Conservation (phyloP, 1,140 invertebrate genomes). For the Brachionus koreanus region DNA sequence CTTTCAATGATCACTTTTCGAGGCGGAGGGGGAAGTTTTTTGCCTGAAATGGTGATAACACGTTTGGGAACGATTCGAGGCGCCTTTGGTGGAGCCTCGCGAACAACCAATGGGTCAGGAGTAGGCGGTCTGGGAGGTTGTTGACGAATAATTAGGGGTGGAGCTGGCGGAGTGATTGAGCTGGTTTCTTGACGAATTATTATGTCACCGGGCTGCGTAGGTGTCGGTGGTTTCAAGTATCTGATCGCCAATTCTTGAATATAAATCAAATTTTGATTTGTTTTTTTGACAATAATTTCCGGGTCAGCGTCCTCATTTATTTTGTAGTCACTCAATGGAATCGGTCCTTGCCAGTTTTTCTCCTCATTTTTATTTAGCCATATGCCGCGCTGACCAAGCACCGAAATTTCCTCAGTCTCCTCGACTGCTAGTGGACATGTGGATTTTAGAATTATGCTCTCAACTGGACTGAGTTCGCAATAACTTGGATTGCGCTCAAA, state of each 20-base stretch:
- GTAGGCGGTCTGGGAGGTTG: slow-evolving; percentile 32
- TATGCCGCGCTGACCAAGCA: slow-evolving; percentile 34
- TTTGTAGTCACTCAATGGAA: slow-evolving; percentile 11
- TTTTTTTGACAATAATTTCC: slow-evolving; percentile 9
- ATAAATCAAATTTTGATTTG: slow-evolving; percentile 8
- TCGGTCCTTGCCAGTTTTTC: not conserved
- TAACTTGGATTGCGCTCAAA: slow-evolving; percentile 8
- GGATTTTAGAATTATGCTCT: slow-evolving; percentile 15
- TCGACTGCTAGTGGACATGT: not conserved
- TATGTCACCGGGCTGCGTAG: slow-evolving; percentile 39
- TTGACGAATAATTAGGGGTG: slow-evolving; percentile 44
- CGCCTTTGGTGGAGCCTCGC: slow-evolving; percentile 38
- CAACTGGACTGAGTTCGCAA: slow-evolving; percentile 10
- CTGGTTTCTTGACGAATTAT: slow-evolving; percentile 18
- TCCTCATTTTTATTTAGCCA: slow-evolving; percentile 34
- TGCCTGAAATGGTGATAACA: slow-evolving; percentile 1
- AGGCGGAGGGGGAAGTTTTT: slow-evolving; percentile 37
- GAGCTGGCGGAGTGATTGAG: slow-evolving; percentile 20
- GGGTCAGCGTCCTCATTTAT: slow-evolving; percentile 41
- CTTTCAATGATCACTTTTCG: slow-evolving; percentile 43
- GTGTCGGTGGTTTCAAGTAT: slow-evolving; percentile 43
- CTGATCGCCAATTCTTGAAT: slow-evolving; percentile 42
- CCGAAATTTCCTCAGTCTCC: slow-evolving; percentile 32
- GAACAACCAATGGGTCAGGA: slow-evolving; percentile 40
- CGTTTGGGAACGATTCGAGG: not conserved